These are phyloP conservation scores for Hoplias malabaricus DNA, from an alignment of 2,113 vertebrate species.

Conservation along the genomic window DNA sequence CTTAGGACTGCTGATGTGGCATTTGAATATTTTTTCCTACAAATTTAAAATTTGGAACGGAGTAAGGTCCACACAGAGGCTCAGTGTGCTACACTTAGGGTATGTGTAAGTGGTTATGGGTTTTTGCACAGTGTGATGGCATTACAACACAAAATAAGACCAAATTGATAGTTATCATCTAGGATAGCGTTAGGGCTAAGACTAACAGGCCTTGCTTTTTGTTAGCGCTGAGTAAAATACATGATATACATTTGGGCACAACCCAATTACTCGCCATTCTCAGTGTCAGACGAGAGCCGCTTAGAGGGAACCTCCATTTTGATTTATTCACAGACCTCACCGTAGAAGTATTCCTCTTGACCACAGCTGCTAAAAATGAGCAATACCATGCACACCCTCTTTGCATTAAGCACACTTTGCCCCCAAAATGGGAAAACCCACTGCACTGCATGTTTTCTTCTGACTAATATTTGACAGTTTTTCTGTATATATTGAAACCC, in stretches of 20 bases:
- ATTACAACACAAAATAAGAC: background rate
- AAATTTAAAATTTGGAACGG: background rate
- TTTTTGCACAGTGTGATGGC: no score
- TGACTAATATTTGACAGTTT: no score
- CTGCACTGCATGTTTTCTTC: no score
- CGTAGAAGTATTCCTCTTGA: constrained; percentile 44
- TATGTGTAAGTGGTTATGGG: background rate
- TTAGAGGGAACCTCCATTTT: constrained; percentile 37
- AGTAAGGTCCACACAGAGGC: background rate
- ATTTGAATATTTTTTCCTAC: background rate
- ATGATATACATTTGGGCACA: constrained; percentile 36
- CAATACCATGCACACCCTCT: constrained; percentile 30
- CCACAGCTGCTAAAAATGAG: constrained; percentile 52
- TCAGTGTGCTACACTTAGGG: background rate
- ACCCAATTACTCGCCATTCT: constrained; percentile 42
- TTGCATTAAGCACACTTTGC: constrained; percentile 13
- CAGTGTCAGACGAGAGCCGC: constrained; percentile 26
- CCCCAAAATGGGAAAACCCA: background rate
- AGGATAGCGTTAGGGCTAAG: background rate
- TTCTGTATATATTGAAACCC: no score
- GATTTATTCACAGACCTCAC: constrained; percentile 49
- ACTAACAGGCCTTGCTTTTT: background rate
- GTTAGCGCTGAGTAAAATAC: constrained; percentile 58
- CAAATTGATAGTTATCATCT: background rate
- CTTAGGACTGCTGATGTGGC: background rate